A percentile compares a stretch with the other conserved stretches of the same genome.
Conservation (phyloP, 2,888 invertebrate species). For the Rhodophaea formosa region DNA sequence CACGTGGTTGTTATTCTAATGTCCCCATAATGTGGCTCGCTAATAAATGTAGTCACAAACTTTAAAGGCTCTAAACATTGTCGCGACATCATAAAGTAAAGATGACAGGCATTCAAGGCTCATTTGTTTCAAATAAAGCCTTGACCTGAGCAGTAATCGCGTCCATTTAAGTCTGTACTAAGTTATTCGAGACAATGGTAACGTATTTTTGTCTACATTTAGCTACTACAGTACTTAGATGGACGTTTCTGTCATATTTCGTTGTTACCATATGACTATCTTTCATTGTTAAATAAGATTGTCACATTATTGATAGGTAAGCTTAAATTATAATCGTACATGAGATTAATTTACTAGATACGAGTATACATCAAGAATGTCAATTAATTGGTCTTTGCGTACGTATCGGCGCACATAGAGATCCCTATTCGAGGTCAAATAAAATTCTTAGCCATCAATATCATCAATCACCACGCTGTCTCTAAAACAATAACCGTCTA, state of each 20-base stretch:
- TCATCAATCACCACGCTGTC: conserved; percentile 69
- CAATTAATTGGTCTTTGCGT: conserved; percentile 1
- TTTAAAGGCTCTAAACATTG: conserved; percentile 35
- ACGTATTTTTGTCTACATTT: neutral
- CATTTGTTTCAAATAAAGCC: conserved; percentile 32
- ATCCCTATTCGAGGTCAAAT: conserved; percentile 23
- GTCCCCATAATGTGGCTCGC: conserved; percentile 20
- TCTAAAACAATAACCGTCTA: conserved; percentile 73
- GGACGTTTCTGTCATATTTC: neutral
- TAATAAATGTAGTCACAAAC: conserved; percentile 36
- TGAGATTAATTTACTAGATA: neutral
- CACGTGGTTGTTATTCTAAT: conserved; percentile 12
- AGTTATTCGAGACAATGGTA: neutral
- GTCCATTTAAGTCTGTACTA: neutral
- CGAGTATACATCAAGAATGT: neutral
- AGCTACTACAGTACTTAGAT: neutral
- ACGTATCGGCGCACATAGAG: conserved; percentile 2
- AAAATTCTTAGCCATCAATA: conserved; percentile 43
- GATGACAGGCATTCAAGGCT: conserved; percentile 36
- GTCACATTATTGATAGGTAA: no score
- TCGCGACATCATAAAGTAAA: conserved; percentile 43
- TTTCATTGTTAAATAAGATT: neutral
- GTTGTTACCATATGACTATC: neutral
- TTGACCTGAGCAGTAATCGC: conserved; percentile 35
- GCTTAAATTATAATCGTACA: no score